Base-by-base conservation (phyloP, 2,888 invertebrate genomes). In the Dasypolia templi region DNA sequence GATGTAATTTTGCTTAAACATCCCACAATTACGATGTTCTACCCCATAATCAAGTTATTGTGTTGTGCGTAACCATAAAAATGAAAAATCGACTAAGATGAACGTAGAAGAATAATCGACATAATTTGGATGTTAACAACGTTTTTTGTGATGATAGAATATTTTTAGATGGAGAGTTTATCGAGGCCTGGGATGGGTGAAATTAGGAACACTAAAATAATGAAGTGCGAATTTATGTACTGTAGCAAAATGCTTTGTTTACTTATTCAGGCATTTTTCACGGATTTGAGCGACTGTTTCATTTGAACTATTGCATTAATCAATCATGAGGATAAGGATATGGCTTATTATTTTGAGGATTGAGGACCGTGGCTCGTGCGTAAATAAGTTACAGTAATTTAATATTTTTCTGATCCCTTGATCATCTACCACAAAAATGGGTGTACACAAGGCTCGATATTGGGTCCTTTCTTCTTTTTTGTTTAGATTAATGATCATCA, bases 41-140 rank as follows among this genome's bases (percentile, higher is more conserved):
- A 86, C 72, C 58, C 51, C 56, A 77, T 86, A 80, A 86, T 86
- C 70, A 77, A 87, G 84, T 80, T 83, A 87, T 75, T 84, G 79
- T 86, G 77, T 72, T 72, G 68, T 75, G 26, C 35, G 51, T 44
- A 64, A 74, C 64, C 78, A 72, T 86, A 81, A 83, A 83, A 75
- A 86, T 77, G 73, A 78, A 84, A 77, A 77, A 77, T 79, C 66
- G 55, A 75, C 66, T 29, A 26, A 53, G 66, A 32, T 22, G 12
- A 81, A 62, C 65, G 22, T 74, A 75, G 69, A 59, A 68, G 67
- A 77, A 70, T 71, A 67, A 76, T 77, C 66, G 66, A 63, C 72
- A 66, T 75, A 74, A 85, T 85, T 77, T 67, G 51, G 61, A 39
- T 76, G 81, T 72, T 77, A 80, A 75, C 71, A 78, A 58, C 58